Percentiles rank a stretch among this genome's conserved stretches.
phyloP scores from a whole-genome alignment of 2,113 vertebrate genomes.

The Chaetops frenatus region DNA sequence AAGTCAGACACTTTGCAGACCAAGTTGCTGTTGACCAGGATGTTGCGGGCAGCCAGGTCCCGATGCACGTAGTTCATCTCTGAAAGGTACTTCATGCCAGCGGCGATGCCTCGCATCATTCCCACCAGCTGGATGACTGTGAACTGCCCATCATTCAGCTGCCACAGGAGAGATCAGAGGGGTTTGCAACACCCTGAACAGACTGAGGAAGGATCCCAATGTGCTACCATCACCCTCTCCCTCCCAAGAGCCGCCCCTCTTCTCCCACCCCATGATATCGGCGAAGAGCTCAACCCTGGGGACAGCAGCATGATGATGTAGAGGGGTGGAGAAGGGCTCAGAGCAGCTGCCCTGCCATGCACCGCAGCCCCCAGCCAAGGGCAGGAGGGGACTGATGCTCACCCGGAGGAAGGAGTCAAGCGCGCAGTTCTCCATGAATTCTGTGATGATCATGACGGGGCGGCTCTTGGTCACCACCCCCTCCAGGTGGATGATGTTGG shows the following conservation, averaged over 20 bases:
- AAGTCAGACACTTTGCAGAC: conserved; percentile 98
- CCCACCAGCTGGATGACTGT: conserved; percentile 96
- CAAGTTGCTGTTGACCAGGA: conserved; percentile 95
- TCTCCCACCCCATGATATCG: not conserved
- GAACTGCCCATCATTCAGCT: conserved; percentile 96
- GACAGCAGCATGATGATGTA: not conserved
- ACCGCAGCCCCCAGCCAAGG: not conserved
- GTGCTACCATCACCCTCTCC: not conserved
- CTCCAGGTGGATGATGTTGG: conserved; percentile 96
- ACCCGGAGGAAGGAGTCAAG: conserved; percentile 97
- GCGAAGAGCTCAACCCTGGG: not conserved
- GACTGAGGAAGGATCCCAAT: not conserved
- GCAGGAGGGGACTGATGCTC: conserved; percentile 15
- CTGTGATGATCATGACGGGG: conserved; percentile 96
- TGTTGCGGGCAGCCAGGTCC: conserved; percentile 93
- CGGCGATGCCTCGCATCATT: conserved; percentile 92
- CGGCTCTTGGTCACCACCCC: conserved; percentile 98
- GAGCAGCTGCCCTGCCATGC: not conserved
- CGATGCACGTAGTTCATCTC: conserved; percentile 98
- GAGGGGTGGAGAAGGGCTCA: not conserved
- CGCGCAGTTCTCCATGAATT: conserved; percentile 98
- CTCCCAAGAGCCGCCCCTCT: not conserved
- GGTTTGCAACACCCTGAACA: not conserved
- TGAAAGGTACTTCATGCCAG: conserved; percentile 95
- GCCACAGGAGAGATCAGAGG: not conserved